Evolutionary conservation across 2,113 vertebrate species (phyloP), one percentile per base, ranked within the genome.

Genomic region (Pomatorhinus ruficollis): DNA sequence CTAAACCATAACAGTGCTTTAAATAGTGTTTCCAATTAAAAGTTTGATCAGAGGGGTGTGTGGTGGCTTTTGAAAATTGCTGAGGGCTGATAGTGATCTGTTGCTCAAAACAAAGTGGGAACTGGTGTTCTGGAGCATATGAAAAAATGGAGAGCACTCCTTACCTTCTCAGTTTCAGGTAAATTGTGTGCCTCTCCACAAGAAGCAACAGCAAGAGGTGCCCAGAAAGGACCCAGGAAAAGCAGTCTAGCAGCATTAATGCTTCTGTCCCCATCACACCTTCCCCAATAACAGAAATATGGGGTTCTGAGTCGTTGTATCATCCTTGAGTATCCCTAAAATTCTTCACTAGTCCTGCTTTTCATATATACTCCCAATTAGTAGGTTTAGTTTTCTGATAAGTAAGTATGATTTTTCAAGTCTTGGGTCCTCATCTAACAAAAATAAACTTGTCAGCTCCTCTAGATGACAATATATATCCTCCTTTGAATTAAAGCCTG

Each of bases 21-120:
- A 91, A 85, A 61, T n/a, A 83, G 49, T 61, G 24, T 72, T 95
- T 90, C 42, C 53, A 61, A 24, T 69, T 76, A 88, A 30, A 87
- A 72, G 28, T 53, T 72, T 85, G 37, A 53, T 91, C 33, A 68
- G 64, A n/a, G 87, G 47, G 21, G 11, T n/a, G 22, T 59, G 39
- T 89, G 65, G 18, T 94, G 40, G 15, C 5, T 50, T 93, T 63
- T 79, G 61, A 88, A 95, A 79, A 83, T 61, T n/a, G 5, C n/a
- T 85, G 47, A 89, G 44, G 33, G n/a, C 40, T 68, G 56, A 56
- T 95, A 85, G 63, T 1, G 2, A 45, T 85, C 74, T 56, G 21
- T 52, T 66, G 44, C 61, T 91, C 40, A 28, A 79, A 40, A 87
- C 24, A 60, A 49, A 25, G 27, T 2, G 11, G 28, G 49, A 87